Conservation (phyloP, 2,888 invertebrate species). For the Melanophora roralis region DNA sequence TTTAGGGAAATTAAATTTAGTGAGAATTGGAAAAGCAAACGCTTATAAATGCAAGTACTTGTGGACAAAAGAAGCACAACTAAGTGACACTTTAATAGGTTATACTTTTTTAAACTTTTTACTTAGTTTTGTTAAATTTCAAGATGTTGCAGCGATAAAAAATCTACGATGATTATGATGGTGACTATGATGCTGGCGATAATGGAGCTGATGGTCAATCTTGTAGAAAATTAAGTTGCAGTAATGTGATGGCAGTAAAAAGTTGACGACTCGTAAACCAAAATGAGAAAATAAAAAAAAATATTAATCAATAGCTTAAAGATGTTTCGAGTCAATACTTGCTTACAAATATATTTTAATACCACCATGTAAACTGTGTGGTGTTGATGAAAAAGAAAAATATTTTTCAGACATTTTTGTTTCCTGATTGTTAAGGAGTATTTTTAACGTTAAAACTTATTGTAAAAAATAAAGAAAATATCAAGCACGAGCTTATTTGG, state of each 20-base stretch:
- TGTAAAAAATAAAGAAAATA: too few relatives aligned
- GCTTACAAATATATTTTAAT: background rate
- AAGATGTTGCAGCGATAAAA: too few relatives aligned
- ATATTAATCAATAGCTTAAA: conserved; percentile 7
- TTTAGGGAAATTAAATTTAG: conserved; percentile 36
- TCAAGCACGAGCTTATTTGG: too few relatives aligned
- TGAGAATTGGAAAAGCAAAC: conserved; percentile 23
- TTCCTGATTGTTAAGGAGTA: too few relatives aligned
- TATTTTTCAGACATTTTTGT: conserved; percentile 25
- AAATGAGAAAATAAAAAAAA: conserved; percentile 4
- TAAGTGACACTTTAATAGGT: conserved; percentile 56
- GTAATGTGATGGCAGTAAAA: conserved; percentile 43
- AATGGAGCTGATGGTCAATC: conserved; percentile 54
- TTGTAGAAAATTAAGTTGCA: conserved; percentile 59
- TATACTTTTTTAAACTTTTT: conserved; percentile 15
- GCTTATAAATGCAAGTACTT: conserved; percentile 10
- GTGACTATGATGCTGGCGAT: background rate
- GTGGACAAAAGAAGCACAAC: background rate
- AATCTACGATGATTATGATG: conserved; percentile 28
- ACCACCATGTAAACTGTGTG: background rate
- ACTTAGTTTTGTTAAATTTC: too few relatives aligned
- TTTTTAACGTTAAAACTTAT: too few relatives aligned
- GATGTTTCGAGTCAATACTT: background rate
- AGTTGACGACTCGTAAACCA: background rate
- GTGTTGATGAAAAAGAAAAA: background rate